Percentiles rank a stretch among this genome's conserved stretches.
These are phyloP conservation scores for Orcinus orca DNA, from an alignment of 2,113 vertebrate genomes.

Conservation along the genomic window DNA sequence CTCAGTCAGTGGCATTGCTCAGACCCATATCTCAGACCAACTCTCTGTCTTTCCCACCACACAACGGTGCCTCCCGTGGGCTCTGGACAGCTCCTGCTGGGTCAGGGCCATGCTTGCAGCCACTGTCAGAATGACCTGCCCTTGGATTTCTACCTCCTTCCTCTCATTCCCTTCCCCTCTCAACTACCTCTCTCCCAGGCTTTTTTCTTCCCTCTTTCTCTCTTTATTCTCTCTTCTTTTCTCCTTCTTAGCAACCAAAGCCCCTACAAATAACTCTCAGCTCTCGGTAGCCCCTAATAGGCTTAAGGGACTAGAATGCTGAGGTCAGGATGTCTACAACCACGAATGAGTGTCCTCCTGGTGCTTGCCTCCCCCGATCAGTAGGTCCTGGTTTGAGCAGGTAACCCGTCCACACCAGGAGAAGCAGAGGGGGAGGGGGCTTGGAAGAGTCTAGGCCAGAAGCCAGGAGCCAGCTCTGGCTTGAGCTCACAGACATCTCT, in stretches of 20 bases:
- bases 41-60: too few relatives aligned
- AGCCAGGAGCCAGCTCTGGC: not conserved
- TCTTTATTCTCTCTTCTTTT: not conserved
- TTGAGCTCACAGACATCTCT: not conserved
- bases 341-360: not conserved
- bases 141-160: not conserved
- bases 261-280: not conserved
- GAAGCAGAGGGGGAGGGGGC: not conserved
- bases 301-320: not conserved
- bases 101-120: not conserved
- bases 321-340: not conserved
- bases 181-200: not conserved
- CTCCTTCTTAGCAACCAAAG: not conserved
- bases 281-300: not conserved
- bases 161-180: not conserved
- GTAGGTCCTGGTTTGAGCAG: not conserved
- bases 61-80: rapidly evolving
- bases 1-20: not conserved
- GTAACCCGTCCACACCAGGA: not conserved
- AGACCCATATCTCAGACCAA: not conserved
- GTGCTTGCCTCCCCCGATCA: not conserved
- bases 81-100: not conserved
- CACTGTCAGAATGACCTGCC: not conserved
- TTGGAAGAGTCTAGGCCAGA: not conserved
- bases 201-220: not conserved